Conservation (phyloP, 2,113 vertebrate genomes). For the Dasyornis broadbenti region DNA sequence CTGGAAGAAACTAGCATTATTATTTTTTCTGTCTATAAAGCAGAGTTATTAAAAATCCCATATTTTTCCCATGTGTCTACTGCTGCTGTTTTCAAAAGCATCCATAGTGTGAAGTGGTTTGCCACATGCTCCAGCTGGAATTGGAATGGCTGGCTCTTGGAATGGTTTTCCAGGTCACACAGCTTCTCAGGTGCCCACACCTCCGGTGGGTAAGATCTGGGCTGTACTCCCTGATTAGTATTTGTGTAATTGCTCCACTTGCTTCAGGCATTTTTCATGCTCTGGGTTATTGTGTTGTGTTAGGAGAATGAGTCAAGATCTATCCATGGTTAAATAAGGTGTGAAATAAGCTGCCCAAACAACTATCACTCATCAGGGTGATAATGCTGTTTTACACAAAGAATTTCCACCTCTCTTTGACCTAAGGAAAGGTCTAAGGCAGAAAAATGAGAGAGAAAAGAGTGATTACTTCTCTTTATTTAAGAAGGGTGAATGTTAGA, state of each 20-base stretch:
- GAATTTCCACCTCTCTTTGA: not conserved
- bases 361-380: not conserved
- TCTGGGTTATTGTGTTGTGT: not conserved
- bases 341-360: not conserved
- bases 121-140: not conserved
- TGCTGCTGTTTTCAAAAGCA: not conserved
- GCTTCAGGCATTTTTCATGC: not conserved
- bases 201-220: not conserved
- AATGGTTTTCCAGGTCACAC: not conserved
- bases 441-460: not conserved
- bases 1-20: slow-evolving; percentile 2
- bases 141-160: not conserved
- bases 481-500: not conserved
- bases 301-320: not conserved
- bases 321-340: not conserved
- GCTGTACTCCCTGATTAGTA: not conserved
- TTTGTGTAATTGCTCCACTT: not conserved
- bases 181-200: not conserved
- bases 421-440: not conserved
- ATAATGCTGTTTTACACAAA: not conserved
- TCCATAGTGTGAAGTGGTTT: not conserved
- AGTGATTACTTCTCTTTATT: not conserved
- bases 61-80: not conserved
- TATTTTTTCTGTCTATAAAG: slow-evolving; percentile 11
- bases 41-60: not conserved